Base-by-base conservation (phyloP, 2,888 invertebrate species). In the Thyatira batis region DNA sequence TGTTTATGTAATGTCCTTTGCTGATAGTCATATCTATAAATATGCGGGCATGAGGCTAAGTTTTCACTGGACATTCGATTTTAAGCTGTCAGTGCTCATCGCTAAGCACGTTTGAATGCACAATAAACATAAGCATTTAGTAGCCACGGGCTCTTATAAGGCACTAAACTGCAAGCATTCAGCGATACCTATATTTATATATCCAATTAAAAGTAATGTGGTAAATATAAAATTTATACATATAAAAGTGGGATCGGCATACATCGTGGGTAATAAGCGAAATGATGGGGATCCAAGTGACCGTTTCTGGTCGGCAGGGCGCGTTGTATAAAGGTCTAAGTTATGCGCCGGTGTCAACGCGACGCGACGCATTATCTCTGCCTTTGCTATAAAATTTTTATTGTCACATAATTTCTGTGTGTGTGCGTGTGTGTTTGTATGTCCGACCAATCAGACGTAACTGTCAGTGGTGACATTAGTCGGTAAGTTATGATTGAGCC, bases 401-500 rank as follows among this genome's bases (percentile, higher is more conserved):
- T 60, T 72, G 72, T 69, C 71, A 57, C 66, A 70, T 75, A 71
- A 73, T 68, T 73, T 73, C 65, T 52, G 63, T 69, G 71, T 69
- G 71, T 63, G 65, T 61, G 58, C 63, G 54, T 60, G 60, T 57
- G 57, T 55, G 48, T 27, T 48, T 17, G 48, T 23, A 21, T 45
- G 48, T 52, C 53, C 58, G 69, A 62, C 84, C 86, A 85, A 85
- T 85, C 85, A 84, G 78, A 68, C 75, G 73, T 52, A 63, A 67
- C 75, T 66, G 75, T 78, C 79, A 69, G 60, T 48, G 57, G 58
- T 76, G 78, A 82, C 85, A 87, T 89, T 87, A 88, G 76, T 67
- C 62, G 55, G 74, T 83, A 86, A 88, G 82, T 86, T 87, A 89
- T 88, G 89, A 87, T 87, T 88, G 85, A 87, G 79, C 66, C 81